phyloP scores from a whole-genome alignment of 2,113 vertebrate species.

The Burhinus oedicnemus region DNA sequence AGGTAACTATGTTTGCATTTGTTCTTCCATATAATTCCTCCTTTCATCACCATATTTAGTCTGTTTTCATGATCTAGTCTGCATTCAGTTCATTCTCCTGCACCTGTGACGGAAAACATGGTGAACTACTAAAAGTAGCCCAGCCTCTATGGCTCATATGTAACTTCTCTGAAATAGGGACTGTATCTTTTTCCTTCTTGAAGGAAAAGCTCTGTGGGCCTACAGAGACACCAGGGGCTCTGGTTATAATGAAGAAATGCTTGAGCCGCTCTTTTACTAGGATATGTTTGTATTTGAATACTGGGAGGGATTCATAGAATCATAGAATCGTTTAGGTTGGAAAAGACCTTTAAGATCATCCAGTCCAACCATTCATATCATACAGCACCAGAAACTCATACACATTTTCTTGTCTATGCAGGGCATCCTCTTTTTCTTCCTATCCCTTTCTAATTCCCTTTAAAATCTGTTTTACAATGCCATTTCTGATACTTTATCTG shows the following conservation, averaged over 20 bases:
- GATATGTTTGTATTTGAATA: neutral
- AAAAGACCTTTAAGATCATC: too few species aligned
- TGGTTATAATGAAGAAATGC: neutral
- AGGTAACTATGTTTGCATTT: neutral
- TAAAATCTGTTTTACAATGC: neutral
- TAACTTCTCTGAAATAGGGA: neutral
- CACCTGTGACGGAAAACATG: neutral
- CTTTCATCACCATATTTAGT: neutral
- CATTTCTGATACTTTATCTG: neutral
- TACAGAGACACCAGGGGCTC: neutral
- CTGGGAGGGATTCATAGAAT: neutral
- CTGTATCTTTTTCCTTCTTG: neutral
- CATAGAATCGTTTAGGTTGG: too few species aligned
- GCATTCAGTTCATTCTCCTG: neutral
- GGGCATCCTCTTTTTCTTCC: neutral
- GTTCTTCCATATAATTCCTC: neutral
- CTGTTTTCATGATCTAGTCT: neutral
- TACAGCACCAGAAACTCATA: neutral
- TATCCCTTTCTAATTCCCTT: neutral
- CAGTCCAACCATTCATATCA: too few species aligned
- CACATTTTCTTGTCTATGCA: neutral
- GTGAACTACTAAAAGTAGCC: neutral
- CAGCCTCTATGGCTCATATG: neutral
- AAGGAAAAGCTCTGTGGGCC: neutral
- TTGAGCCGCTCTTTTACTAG: neutral